Percentiles rank a stretch among this genome's conserved stretches.
These are phyloP conservation scores for Eurystomus gularis DNA, from an alignment of 2,113 vertebrate genomes.

Conservation along the genomic window DNA sequence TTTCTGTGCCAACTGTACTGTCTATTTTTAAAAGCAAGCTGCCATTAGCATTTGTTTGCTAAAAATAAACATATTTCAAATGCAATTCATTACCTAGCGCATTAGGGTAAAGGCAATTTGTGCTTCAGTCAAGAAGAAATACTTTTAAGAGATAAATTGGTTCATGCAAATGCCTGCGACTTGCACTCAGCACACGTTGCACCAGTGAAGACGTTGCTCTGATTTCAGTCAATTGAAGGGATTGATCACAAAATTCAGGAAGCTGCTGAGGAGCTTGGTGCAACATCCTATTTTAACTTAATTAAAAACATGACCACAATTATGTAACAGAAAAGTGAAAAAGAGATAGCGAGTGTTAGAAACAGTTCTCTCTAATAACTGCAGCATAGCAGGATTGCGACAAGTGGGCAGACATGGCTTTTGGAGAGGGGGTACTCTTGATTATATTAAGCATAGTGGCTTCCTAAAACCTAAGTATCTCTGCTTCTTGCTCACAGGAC, in stretches of 20 bases:
- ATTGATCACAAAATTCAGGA: slow-evolving; percentile 17
- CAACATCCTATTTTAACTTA: background rate
- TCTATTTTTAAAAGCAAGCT: slow-evolving; percentile 71
- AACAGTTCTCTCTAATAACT: background rate
- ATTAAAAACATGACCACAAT: background rate
- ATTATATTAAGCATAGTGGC: background rate
- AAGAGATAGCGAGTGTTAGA: background rate
- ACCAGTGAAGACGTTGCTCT: background rate
- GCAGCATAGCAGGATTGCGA: background rate
- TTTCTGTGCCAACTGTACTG: slow-evolving; percentile 11
- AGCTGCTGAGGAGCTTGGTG: background rate
- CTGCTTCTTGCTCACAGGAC: background rate
- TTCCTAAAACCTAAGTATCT: background rate
- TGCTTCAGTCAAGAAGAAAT: slow-evolving; percentile 60
- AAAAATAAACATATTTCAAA: slow-evolving; percentile 73
- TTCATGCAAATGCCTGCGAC: slow-evolving; percentile 46
- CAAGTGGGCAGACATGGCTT: background rate
- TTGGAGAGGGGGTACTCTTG: background rate
- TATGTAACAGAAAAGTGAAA: background rate
- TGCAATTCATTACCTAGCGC: slow-evolving; percentile 54
- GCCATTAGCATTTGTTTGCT: slow-evolving; percentile 65
- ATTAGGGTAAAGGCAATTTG: slow-evolving; percentile 60
- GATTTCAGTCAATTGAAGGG: background rate
- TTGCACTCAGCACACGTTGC: background rate
- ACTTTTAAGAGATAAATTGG: slow-evolving; percentile 62